Evolutionary conservation across 1,140 invertebrate genomes (phyloP), one percentile per base, ranked within the genome.

Genomic region (Drosophila eugracilis): DNA sequence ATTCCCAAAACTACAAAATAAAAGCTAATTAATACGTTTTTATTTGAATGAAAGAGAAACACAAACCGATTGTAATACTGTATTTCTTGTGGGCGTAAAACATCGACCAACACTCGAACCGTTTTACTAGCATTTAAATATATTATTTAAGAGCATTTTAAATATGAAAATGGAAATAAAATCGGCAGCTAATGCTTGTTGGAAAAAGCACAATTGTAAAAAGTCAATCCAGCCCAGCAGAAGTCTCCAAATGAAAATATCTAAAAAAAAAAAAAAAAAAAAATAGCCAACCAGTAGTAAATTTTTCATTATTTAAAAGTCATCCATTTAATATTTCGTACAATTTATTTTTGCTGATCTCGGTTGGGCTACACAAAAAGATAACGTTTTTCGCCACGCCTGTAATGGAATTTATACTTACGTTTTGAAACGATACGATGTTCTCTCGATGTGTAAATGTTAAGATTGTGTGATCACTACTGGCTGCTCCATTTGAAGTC

Each of bases 11-110:
- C 22, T 41, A n/a, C n/a, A 53, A 65, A 69, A 72, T 49, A 74
- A 88, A 77, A 65, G 26, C 42, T 57, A 74, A 66, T 60, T 80
- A 48, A 57, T 59, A 75, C 74, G 67, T 86, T 81, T 86, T 78
- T 78, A 75, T 78, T 83, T 88, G 59, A 74, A 78, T 70, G 41
- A 45, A 37, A 72, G 52, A 36, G 34, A 57, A 54, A 39, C 34
- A 21, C 34, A 21, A 26, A 15, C 34, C 34, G 10, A 74, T 65
- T 74, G 72, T 85, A 86, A 77, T 58, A 45, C 50, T 86, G 62
- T 74, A 71, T 32, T 71, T 62, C 47, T 54, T 70, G 78, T 86
- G 81, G 74, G 81, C 83, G 75, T 71, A 77, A 57, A 84, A 62
- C 75, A 77, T 70, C 75, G 85, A 86, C 65, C 73, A 32, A 24